Base-by-base conservation (phyloP, 1,140 invertebrate genomes). In the Bemisia tabaci region DNA sequence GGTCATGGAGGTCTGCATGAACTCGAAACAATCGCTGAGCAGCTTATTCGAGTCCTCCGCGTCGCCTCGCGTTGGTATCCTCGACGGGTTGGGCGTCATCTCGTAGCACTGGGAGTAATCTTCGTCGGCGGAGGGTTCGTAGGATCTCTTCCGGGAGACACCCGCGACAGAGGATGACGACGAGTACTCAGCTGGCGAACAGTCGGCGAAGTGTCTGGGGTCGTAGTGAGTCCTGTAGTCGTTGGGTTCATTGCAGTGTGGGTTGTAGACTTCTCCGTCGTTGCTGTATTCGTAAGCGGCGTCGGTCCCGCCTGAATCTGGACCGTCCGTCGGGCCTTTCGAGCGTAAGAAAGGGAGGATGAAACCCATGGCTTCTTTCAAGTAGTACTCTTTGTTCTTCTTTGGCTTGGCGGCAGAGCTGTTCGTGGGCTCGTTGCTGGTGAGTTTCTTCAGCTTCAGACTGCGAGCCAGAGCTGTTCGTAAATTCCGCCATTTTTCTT, bases 401-500 rank as follows among this genome's bases (percentile, higher is more conserved):
- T 65, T 64, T 48, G 33, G 33, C 26, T 65, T 68, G 67, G 60
- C 67, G 65, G 59, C 58, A 65, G 64, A 62, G 33, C 33, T 23
- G 25, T 33, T 24, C 26, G 64, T 63, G 59, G 67, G 21, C 61
- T 64, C 60, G n/a, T n/a, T n/a, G n/a, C n/a, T n/a, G n/a, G n/a
- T n/a, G n/a, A n/a, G n/a, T n/a, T n/a, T n/a, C 17, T 48, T 48
- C 17, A 48, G 5, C 65, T 68, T 68, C 60, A 68, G 39, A n/a
- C 60, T 68, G 22, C 67, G 64, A 24, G 62, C 26, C 26, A 67
- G 62, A 39, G 61, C 66, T 22, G 61, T 67, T 48, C 62, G 22
- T 62, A 67, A 25, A 23, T 67, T 67, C 27, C 62, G 63, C 62
- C 67, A 64, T 61, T 58, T 68, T 22, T 68, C 67, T 65, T 68